These are phyloP conservation scores for Dynastes hyllus DNA, from an alignment of 2,888 invertebrate species.

Conservation along the genomic window DNA sequence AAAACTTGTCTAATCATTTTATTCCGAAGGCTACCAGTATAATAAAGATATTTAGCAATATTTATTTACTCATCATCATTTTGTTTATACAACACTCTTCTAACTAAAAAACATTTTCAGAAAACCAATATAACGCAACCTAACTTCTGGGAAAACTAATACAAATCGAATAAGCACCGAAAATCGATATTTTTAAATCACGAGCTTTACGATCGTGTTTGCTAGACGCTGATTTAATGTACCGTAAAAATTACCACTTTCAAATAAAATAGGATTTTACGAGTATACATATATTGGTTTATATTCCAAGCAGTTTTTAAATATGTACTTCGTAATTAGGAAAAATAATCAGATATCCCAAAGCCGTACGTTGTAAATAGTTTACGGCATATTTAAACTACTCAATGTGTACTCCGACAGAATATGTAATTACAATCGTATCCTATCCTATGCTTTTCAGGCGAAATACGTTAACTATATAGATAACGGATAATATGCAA, in stretches of 20 bases:
- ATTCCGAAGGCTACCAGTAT: not conserved
- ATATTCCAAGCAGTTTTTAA: constrained; percentile 16
- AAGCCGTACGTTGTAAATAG: constrained; percentile 13
- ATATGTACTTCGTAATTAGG: constrained; percentile 10
- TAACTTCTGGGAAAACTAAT: constrained; percentile 31
- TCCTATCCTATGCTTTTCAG: too few relatives aligned
- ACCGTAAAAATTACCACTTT: constrained; percentile 36
- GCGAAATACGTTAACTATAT: too few relatives aligned
- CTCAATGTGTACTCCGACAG: not conserved
- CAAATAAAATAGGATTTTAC: constrained; percentile 20
- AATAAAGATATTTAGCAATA: constrained; percentile 1
- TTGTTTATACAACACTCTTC: not conserved
- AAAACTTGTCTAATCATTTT: too few relatives aligned
- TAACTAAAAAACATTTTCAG: constrained; percentile 7
- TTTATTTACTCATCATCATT: constrained; percentile 1
- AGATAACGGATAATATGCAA: not conserved
- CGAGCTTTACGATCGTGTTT: constrained; percentile 24
- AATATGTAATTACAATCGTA: constrained; percentile 4
- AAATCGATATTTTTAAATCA: constrained; percentile 33
- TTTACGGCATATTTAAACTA: constrained; percentile 1
- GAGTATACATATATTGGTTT: not conserved
- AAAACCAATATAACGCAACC: constrained; percentile 5
- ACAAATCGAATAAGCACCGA: constrained; percentile 10
- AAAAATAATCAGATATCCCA: constrained; percentile 6
- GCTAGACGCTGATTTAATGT: constrained; percentile 28